phyloP scores from a whole-genome alignment of 1,140 invertebrate species.

The Brachionus koreanus region DNA sequence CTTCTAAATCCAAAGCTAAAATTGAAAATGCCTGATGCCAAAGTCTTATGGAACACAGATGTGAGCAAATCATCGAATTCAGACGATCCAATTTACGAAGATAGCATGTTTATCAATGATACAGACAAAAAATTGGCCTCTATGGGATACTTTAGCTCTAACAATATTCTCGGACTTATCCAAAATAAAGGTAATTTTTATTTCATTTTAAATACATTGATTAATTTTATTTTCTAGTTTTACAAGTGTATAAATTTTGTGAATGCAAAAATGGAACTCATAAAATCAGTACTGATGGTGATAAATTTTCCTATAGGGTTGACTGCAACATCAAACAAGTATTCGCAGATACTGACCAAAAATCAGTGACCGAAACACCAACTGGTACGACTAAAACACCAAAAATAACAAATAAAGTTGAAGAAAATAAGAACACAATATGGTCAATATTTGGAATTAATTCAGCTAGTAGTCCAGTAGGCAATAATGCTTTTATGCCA shows the following conservation, averaged over 20 bases:
- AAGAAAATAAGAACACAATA: background rate
- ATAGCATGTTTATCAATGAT: background rate
- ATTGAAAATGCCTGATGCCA: background rate
- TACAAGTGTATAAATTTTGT: constrained; percentile 43
- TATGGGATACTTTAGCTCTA: background rate
- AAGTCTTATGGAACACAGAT: background rate
- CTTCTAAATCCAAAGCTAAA: background rate
- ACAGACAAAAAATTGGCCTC: background rate
- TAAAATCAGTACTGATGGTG: background rate
- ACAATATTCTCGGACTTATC: constrained; percentile 1
- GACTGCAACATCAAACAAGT: constrained; percentile 36
- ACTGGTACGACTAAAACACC: background rate
- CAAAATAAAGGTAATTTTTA: constrained; percentile 33
- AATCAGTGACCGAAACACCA: background rate
- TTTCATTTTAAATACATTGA: background rate
- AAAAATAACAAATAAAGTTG: background rate
- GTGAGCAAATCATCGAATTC: background rate
- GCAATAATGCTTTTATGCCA: background rate
- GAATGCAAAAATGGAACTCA: constrained; percentile 42
- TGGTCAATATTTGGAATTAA: constrained; percentile 42
- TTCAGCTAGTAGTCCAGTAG: background rate
- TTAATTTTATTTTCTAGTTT: constrained; percentile 2
- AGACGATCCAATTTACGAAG: background rate
- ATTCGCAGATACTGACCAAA: background rate
- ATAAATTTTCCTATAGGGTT: constrained; percentile 25